phyloP scores from a whole-genome alignment of 2,113 vertebrate species.

The Castor canadensis region DNA sequence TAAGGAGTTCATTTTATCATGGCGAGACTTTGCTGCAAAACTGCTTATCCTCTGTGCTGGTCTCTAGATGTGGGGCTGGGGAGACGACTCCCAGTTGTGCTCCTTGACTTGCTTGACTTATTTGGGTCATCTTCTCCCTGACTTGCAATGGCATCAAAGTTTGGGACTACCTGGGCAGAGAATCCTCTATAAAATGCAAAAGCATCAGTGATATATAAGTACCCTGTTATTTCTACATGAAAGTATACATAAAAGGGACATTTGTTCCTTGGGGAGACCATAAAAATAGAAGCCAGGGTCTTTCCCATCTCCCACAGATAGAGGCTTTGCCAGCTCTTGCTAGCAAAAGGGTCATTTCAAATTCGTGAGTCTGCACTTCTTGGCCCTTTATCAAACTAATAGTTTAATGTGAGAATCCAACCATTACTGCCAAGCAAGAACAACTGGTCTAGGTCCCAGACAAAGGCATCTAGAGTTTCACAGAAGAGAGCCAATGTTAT shows the following conservation, averaged over 20 bases:
- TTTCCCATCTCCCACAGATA: slow-evolving; percentile 68
- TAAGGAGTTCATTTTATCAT: neutral
- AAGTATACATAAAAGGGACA: slow-evolving; percentile 80
- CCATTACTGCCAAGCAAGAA: slow-evolving; percentile 54
- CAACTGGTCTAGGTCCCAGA: slow-evolving; percentile 60
- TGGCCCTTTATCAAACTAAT: slow-evolving; percentile 69
- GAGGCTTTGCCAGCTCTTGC: slow-evolving; percentile 60
- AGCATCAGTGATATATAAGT: slow-evolving; percentile 61
- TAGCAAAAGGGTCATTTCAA: slow-evolving; percentile 69
- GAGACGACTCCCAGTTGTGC: neutral
- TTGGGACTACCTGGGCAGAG: neutral
- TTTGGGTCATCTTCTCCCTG: neutral
- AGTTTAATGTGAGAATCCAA: slow-evolving; percentile 66
- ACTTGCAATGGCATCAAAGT: neutral
- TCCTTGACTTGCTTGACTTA: neutral
- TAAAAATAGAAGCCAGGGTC: slow-evolving; percentile 72
- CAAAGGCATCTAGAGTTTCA: slow-evolving; percentile 71
- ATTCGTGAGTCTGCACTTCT: slow-evolving; percentile 66
- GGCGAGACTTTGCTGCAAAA: neutral
- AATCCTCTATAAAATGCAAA: slow-evolving; percentile 30
- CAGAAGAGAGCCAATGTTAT: slow-evolving; percentile 45
- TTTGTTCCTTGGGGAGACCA: slow-evolving; percentile 68
- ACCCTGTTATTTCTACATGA: slow-evolving; percentile 83
- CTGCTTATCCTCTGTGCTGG: neutral
- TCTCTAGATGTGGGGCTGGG: rapidly evolving